Evolutionary conservation across 2,113 vertebrate genomes (phyloP).

Genomic region (Polypterus bichir): DNA sequence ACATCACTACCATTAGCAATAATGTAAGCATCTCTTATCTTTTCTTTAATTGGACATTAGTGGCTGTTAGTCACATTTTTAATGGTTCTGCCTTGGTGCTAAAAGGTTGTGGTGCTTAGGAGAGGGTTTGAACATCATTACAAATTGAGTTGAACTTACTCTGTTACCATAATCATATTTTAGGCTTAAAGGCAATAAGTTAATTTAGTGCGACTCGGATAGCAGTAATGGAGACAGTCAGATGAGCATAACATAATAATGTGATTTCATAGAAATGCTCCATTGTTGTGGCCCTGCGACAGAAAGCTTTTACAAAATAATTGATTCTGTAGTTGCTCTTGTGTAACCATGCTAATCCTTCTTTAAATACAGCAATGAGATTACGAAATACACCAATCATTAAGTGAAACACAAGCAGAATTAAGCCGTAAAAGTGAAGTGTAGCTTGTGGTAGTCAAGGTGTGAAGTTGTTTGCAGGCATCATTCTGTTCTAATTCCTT

Average conservation of each 20-base stretch:
- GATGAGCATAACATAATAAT: slow-evolving; percentile 5
- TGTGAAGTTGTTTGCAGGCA: too few species aligned
- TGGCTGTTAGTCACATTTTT: slow-evolving; percentile 15
- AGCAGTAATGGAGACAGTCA: slow-evolving; percentile 11
- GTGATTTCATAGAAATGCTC: slow-evolving; percentile 23
- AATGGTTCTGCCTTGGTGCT: slow-evolving; percentile 7
- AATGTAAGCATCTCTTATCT: too few species aligned
- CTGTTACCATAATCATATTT: slow-evolving; percentile 12
- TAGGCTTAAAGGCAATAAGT: slow-evolving; percentile 12
- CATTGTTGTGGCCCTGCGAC: slow-evolving; percentile 17
- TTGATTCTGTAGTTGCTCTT: neutral
- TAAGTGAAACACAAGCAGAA: too few species aligned
- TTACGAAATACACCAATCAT: too few species aligned
- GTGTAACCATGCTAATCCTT: neutral
- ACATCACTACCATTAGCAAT: too few species aligned
- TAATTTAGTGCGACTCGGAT: slow-evolving; percentile 12
- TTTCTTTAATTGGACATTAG: neutral
- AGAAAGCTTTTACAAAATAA: slow-evolving; percentile 2
- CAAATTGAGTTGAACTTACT: slow-evolving; percentile 16
- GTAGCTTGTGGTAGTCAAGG: too few species aligned
- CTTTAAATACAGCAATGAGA: too few species aligned
- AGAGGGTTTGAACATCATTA: slow-evolving; percentile 8
- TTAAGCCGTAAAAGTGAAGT: too few species aligned
- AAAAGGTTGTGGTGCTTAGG: slow-evolving; percentile 17
- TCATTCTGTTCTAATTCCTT: too few species aligned